phyloP scores from a whole-genome alignment of 1,140 invertebrate species.

The Caerostris extrusa region DNA sequence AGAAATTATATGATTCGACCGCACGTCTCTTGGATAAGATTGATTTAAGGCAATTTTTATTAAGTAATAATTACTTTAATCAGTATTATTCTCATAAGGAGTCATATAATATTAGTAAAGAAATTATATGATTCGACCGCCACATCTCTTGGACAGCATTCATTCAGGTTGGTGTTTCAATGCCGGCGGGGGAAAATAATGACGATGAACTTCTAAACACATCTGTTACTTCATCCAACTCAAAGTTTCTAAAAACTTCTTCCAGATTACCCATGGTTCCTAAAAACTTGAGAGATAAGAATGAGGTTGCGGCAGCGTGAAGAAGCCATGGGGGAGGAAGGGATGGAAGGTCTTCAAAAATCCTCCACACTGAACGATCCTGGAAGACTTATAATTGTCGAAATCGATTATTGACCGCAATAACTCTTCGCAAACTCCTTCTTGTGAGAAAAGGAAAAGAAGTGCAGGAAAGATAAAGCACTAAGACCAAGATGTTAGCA shows the following conservation, averaged over 20 bases:
- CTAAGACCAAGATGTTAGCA: constrained; percentile 76
- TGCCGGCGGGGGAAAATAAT: constrained; percentile 34
- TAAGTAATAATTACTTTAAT: too few relatives aligned
- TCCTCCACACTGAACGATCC: constrained; percentile 5
- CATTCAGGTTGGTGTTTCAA: background rate
- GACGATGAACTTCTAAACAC: constrained; percentile 45
- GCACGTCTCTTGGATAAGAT: too few relatives aligned
- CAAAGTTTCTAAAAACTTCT: constrained; percentile 69
- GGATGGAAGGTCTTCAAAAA: constrained; percentile 9
- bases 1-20: too few relatives aligned
- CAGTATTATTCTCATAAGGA: too few relatives aligned
- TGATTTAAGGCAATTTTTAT: too few relatives aligned
- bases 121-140: too few relatives aligned
- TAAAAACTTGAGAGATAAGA: constrained; percentile 73
- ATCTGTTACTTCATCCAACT: constrained; percentile 71
- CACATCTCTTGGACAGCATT: background rate
- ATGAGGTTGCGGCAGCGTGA: constrained; percentile 51
- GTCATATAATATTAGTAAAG: too few relatives aligned
- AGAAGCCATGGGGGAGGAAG: background rate
- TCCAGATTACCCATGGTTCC: constrained; percentile 69
- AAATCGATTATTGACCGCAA: constrained; percentile 76
- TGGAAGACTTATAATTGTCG: constrained; percentile 70
- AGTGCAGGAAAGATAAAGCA: constrained; percentile 71
- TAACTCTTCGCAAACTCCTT: constrained; percentile 71
- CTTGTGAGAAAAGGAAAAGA: background rate